Base-by-base conservation (phyloP, 53 echinoderm and acorn worm species). In the Holothuria scabra region DNA sequence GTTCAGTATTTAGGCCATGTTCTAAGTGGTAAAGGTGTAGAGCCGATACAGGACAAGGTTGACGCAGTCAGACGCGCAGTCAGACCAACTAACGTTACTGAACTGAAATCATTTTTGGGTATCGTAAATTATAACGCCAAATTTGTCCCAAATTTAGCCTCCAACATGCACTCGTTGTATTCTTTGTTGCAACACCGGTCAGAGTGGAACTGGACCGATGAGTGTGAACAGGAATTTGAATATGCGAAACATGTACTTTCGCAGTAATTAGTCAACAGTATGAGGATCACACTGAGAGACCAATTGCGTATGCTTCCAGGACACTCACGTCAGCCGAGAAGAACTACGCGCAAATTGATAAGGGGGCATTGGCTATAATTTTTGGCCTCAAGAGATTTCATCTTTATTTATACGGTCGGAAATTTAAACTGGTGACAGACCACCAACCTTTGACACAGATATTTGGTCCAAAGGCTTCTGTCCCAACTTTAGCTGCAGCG, bases 341-440 rank as follows among this genome's bases (percentile, higher is more conserved):
- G 33, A 61, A 83, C 23, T 83, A 83, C 41, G 83, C 83, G 1
- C 65, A 83, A 37, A 32, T 35, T 35, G 35, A 3, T 35, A 35
- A 35, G 35, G 35, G 6, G 34, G 84, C 22, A 6, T 9, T 84
- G 8, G 68, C 84, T 6, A 84, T 84, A 8, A 84, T 84, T 19
- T 84, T 68, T 32, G 71, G 84, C 14, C 25, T 84, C 3, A 84
- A 84, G 57, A 84, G 70, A 38, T 84, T 84, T 30, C 67, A 84
- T 71, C 22, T 84, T 48, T 65, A 63, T 38, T 26, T 41, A 16
- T 68, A 68, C 31, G 71, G 68, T 69, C 60, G 71, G 11, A 67
- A n/a, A 16, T 84, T 84, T 2, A 57, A 20, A 49, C 48, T 84
- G 30, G 60, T 56, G 37, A 72, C 85, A 16, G 72, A 23, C n/a